phyloP scores from a whole-genome alignment of 2,113 vertebrate genomes.

The Lophius piscatorius region DNA sequence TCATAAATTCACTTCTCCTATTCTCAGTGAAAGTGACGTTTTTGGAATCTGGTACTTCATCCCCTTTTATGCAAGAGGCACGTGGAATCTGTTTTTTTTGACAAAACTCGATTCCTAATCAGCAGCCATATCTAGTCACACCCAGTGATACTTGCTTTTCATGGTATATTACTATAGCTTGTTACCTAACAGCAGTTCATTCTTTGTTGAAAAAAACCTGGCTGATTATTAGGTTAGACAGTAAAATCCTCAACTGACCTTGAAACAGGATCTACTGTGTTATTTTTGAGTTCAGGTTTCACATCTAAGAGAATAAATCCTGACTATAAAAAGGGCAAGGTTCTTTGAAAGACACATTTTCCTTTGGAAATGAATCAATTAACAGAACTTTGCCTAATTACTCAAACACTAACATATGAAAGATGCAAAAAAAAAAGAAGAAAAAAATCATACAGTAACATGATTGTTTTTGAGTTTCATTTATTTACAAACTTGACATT shows the following conservation, averaged over 20 bases:
- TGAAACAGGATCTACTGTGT: neutral
- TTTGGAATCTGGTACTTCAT: slow-evolving; percentile 12
- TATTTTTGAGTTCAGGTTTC: neutral
- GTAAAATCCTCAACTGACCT: too few relatives aligned
- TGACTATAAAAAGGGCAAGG: neutral
- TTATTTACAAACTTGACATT: neutral
- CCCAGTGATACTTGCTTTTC: neutral
- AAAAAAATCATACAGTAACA: neutral
- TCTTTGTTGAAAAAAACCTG: too few relatives aligned
- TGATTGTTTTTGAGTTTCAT: neutral
- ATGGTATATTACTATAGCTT: too few relatives aligned
- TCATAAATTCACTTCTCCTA: neutral
- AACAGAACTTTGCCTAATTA: slow-evolving; percentile 16
- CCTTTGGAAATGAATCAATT: slow-evolving; percentile 9
- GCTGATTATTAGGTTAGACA: too few relatives aligned
- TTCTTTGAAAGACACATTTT: neutral
- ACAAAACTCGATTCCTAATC: slow-evolving; percentile 19
- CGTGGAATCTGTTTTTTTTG: too few relatives aligned
- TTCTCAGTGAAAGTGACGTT: slow-evolving; percentile 6
- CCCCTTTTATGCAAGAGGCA: neutral
- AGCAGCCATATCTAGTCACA: neutral
- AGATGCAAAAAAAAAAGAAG: neutral
- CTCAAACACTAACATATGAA: neutral
- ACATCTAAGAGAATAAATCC: neutral
- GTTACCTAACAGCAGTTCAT: too few relatives aligned